Evolutionary conservation across 2,797 vertebrate genomes (phyloP), one percentile per base, ranked within the genome.

Genomic region (Loriculus beryllinus): DNA sequence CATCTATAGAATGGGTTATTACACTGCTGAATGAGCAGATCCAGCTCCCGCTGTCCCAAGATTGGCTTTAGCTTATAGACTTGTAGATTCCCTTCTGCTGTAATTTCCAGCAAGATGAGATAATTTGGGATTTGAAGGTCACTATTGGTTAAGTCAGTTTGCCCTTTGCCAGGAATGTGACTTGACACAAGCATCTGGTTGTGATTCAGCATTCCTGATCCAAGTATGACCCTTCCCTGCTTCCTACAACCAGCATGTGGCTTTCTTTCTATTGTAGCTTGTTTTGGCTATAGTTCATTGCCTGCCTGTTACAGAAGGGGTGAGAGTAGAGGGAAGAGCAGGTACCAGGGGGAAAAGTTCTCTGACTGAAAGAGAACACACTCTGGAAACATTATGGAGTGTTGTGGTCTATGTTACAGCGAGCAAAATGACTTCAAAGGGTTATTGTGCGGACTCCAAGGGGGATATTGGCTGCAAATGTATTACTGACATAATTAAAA

Each of bases 401-500:
- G 0, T 14, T 25, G 67, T 3, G 19, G 40, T 7, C 51, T 11
- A 8, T 14, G 18, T 45, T 65, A 42, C 52, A 67, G 51, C 28
- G 20, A 95, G 62, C 48, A 76, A 67, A 82, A 11, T 42, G 86
- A 80, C 88, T 93, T 93, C 56, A 7, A 33, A 56, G 6, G 60
- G 65, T 28, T 82, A 35, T 40, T 65, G 37, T 84, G 83, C 25
- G 5, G 14, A 20, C 39, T 92, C 37, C 6, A 8, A 67, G 83
- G 43, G 72, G 69, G 26, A 43, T 64, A 42, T 48, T 80, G 83
- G 70, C 65, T 78, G 52, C 43, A 91, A 84, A 83, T 20, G 10
- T 19, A 51, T 64, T n/a, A 8, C 39, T 62, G 83, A 11, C 39
- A 47, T 90, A 88, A 94, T 95, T 89, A 88, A 89, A 96, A 94